phyloP scores from a whole-genome alignment of 2,888 invertebrate genomes.

The Microplitis manilae region DNA sequence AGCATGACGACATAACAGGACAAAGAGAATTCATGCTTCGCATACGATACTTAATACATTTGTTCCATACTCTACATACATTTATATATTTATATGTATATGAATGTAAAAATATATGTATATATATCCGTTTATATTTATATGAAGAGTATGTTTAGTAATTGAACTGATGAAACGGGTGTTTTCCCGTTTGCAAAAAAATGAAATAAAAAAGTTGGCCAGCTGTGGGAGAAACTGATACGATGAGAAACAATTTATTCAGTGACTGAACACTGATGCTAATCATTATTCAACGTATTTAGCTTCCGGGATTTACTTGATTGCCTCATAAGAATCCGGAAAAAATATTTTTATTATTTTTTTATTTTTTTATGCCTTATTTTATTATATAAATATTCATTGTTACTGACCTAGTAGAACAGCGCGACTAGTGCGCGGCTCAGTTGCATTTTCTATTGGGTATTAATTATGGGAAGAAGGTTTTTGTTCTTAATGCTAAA shows the following conservation, averaged over 20 bases:
- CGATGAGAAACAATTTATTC: constrained; percentile 1
- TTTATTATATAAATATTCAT: not conserved
- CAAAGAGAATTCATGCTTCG: constrained; percentile 68
- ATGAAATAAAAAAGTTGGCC: constrained; percentile 8
- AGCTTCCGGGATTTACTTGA: not conserved
- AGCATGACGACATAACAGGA: constrained; percentile 67
- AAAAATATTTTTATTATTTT: not conserved
- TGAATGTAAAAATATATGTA: no score
- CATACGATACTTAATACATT: constrained; percentile 57
- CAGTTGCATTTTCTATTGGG: no score
- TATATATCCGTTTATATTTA: not conserved
- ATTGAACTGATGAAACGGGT: not conserved
- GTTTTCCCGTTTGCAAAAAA: not conserved
- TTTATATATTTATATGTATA: constrained; percentile 15
- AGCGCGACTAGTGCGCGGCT: not conserved
- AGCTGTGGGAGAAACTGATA: not conserved
- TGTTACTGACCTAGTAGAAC: not conserved
- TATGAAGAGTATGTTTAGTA: not conserved
- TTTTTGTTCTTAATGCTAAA: no score
- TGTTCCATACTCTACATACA: constrained; percentile 18
- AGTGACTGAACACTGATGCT: constrained; percentile 1
- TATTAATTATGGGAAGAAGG: no score
- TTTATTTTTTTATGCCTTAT: not conserved
- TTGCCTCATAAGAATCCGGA: constrained; percentile 1
- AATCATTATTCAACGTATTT: not conserved